Percentiles rank a stretch among this genome's conserved stretches.
Conservation (phyloP, 2,888 invertebrate genomes). For the Liodrosophila aerea region DNA sequence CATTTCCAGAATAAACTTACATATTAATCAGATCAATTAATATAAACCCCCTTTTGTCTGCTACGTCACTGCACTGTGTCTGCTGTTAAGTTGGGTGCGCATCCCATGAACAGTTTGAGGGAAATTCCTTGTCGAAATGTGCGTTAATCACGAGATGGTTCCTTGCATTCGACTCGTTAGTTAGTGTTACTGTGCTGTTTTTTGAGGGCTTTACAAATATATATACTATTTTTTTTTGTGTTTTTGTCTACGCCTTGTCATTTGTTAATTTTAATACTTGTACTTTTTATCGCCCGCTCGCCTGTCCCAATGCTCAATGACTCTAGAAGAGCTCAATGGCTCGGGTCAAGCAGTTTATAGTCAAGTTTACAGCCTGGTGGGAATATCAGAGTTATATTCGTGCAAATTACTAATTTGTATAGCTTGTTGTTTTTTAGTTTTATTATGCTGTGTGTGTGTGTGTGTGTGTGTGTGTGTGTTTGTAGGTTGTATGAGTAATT, state of each 20-base stretch:
- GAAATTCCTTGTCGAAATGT: constrained; percentile 53
- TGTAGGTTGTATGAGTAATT: constrained; percentile 33
- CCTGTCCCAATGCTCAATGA: constrained; percentile 8
- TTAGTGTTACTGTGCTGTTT: background rate
- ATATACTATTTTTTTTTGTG: background rate
- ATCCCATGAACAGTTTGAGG: constrained; percentile 33
- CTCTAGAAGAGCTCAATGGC: background rate
- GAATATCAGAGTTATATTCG: constrained; percentile 50
- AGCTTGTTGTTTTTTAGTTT: constrained; percentile 34
- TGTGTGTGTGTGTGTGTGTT: constrained; percentile 20
- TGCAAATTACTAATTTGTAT: constrained; percentile 62
- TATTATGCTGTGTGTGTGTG: constrained; percentile 13
- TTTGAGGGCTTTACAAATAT: too few relatives aligned
- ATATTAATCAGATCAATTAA: too few relatives aligned
- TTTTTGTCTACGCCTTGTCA: constrained; percentile 52
- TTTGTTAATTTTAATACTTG: constrained; percentile 64
- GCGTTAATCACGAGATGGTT: constrained; percentile 67
- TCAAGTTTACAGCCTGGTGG: constrained; percentile 17
- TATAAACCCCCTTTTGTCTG: too few relatives aligned
- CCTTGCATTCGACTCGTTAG: constrained; percentile 22
- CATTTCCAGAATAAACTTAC: too few relatives aligned
- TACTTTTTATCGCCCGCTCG: constrained; percentile 48
- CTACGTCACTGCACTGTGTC: too few relatives aligned
- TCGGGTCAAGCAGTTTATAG: constrained; percentile 4
- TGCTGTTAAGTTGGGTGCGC: constrained; percentile 39